These are phyloP conservation scores for Lydus trimaculatus DNA, from an alignment of 2,888 invertebrate genomes.

Conservation along the genomic window DNA sequence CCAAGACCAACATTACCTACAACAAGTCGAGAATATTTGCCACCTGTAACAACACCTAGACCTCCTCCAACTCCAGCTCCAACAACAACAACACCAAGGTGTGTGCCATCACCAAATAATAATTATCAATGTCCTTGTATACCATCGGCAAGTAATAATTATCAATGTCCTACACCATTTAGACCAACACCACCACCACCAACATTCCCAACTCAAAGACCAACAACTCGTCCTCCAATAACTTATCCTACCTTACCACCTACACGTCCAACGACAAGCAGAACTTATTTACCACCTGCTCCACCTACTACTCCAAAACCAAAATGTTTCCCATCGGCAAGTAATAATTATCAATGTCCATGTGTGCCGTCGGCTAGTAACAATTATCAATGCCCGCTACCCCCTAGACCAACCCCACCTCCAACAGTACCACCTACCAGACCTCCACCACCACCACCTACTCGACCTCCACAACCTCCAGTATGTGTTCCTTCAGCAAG, in stretches of 20 bases:
- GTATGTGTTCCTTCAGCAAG: slow-evolving; percentile 9
- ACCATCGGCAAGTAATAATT: slow-evolving; percentile 46
- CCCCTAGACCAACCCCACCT: slow-evolving; percentile 18
- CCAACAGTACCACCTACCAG: slow-evolving; percentile 10
- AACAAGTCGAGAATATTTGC: slow-evolving; percentile 32
- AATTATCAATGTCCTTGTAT: slow-evolving; percentile 2
- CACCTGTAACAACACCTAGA: slow-evolving; percentile 31
- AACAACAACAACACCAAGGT: background rate
- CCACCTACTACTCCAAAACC: slow-evolving; percentile 11
- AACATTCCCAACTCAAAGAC: slow-evolving; percentile 33
- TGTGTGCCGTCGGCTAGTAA: slow-evolving; percentile 4
- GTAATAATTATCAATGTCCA: slow-evolving; percentile 8
- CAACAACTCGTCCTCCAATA: slow-evolving; percentile 54
- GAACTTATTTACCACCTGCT: slow-evolving; percentile 19
- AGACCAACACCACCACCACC: slow-evolving; percentile 57
- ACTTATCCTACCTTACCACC: background rate
- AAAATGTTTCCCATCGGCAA: slow-evolving; percentile 8
- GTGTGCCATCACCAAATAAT: slow-evolving; percentile 9
- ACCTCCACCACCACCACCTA: slow-evolving; percentile 9
- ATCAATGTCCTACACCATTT: slow-evolving; percentile 28
- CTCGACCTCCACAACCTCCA: slow-evolving; percentile 29
- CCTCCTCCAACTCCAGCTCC: slow-evolving; percentile 42
- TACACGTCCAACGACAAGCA: slow-evolving; percentile 10
- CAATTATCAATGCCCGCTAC: slow-evolving; percentile 6
- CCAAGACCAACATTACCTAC: slow-evolving; percentile 20